Conservation (phyloP, 2,888 invertebrate species). For the Laspeyria flexula region DNA sequence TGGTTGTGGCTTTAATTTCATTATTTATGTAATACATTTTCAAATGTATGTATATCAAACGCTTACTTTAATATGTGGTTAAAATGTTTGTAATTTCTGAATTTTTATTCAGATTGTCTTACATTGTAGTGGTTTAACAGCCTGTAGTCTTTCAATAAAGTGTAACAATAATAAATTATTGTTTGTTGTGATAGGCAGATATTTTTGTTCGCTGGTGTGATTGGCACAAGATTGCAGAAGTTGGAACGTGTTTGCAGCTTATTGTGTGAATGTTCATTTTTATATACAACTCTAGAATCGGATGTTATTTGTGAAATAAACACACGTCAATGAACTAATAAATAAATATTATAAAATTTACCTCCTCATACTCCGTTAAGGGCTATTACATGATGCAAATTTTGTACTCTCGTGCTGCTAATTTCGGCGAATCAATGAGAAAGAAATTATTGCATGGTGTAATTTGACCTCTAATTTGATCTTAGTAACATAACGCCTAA, state of each 20-base stretch:
- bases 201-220: conserved; percentile 23
- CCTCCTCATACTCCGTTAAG: conserved; percentile 12
- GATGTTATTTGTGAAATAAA: not conserved
- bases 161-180: conserved; percentile 22
- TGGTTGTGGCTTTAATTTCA: conserved; percentile 68
- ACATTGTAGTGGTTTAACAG: not conserved
- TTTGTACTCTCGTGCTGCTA: not conserved
- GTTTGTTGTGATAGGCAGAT: conserved; percentile 45
- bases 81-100: not conserved
- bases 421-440: no score
- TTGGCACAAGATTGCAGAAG: conserved; percentile 23
- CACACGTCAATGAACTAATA: not conserved
- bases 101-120: not conserved
- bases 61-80: not conserved
- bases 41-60: not conserved
- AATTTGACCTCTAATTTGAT: conserved; percentile 3
- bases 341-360: conserved; percentile 4
- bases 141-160: not conserved
- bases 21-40: conserved; percentile 27
- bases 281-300: not conserved
- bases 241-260: conserved; percentile 18
- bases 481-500: conserved; percentile 33
- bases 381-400: not conserved
- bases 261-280: not conserved
- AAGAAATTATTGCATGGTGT: no score